Evolutionary conservation across 2,888 invertebrate genomes (phyloP), one percentile per base, ranked within the genome.

Genomic region (Nomada lathburiana): DNA sequence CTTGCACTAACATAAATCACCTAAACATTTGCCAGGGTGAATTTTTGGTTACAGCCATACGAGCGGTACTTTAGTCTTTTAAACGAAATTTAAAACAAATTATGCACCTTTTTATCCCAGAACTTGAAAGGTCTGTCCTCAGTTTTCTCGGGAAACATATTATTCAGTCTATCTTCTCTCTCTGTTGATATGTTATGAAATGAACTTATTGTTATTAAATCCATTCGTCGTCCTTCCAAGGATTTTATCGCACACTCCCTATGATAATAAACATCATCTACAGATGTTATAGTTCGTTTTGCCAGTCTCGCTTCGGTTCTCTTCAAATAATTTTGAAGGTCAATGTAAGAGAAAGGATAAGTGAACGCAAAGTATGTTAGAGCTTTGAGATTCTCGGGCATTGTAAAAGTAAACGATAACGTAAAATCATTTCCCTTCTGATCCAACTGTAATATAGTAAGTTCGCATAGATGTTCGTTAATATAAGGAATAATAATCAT

Each of bases 301-400:
- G 95, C 90, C 94, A 96, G 95, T 92, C 95, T 95, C 77, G 94
- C 88, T 92, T 98, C 97, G 64, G 97, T 95, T 67, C 95, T 95
- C 85, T 95, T 95, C 42, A 98, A 94, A 89, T 96, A 95, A 83
- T 96, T 96, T 93, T 97, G 97, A 70, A 97, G 95, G 90, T 98
- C 98, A 0, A 96, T 95, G 92, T 98, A 98, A 0, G 98, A 97
- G 94, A 96, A 98, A 2, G 98, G 98, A 94, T 97, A 98, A 9
- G 98, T 98, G 94, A 98, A 98, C 0, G 98, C 98, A 94, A 98
- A 97, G 94, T 97, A 98, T 10, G 96, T 96, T 5, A 96, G 96
- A 26, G 97, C 96, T 82, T 96, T 95, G 3, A 95, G 89, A 94
- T 96, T 97, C 89, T 97, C 97, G 75, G 95, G 95, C 23, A 96